phyloP scores from a whole-genome alignment of 92 coral and sea anemone genomes.

The Paramuricea clavata region DNA sequence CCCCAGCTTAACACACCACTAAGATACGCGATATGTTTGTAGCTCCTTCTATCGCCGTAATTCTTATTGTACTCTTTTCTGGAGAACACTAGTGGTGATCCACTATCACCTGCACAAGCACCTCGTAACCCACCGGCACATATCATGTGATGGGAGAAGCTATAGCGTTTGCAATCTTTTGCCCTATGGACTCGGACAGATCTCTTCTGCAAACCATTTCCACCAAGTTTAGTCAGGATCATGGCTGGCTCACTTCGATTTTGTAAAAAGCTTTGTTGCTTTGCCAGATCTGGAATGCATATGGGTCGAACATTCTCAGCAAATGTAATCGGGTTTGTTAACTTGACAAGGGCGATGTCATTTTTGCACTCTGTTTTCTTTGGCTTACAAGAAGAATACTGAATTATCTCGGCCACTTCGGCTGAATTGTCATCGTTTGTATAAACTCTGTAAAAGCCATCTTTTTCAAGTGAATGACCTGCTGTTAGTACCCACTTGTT shows the following conservation, averaged over 20 bases:
- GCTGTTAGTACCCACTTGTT: conserved; percentile 87
- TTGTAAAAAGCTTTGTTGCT: conserved; percentile 48
- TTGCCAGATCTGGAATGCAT: conserved; percentile 80
- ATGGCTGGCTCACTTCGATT: conserved; percentile 72
- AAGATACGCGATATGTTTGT: conserved; percentile 70
- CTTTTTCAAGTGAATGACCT: conserved; percentile 72
- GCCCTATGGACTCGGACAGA: conserved; percentile 33
- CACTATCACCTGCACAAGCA: conserved; percentile 90
- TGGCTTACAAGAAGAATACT: conserved; percentile 51
- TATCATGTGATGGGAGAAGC: conserved; percentile 65
- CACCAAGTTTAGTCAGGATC: conserved; percentile 49
- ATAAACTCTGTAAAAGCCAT: neutral
- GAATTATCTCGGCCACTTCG: neutral
- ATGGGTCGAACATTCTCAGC: conserved; percentile 77
- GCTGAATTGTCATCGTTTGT: neutral
- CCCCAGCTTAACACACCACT: conserved; percentile 98
- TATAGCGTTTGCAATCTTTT: conserved; percentile 44
- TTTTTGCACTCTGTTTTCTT: conserved; percentile 60
- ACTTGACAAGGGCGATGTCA: conserved; percentile 84
- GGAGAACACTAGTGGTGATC: conserved; percentile 92
- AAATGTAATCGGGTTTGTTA: conserved; percentile 73
- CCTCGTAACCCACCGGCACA: conserved; percentile 81
- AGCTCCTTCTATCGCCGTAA: conserved; percentile 27
- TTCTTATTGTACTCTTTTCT: conserved; percentile 49
- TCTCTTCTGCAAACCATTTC: conserved; percentile 20